These are phyloP conservation scores for Sula dactylatra DNA, from an alignment of 2,113 vertebrate genomes.

Conservation along the genomic window DNA sequence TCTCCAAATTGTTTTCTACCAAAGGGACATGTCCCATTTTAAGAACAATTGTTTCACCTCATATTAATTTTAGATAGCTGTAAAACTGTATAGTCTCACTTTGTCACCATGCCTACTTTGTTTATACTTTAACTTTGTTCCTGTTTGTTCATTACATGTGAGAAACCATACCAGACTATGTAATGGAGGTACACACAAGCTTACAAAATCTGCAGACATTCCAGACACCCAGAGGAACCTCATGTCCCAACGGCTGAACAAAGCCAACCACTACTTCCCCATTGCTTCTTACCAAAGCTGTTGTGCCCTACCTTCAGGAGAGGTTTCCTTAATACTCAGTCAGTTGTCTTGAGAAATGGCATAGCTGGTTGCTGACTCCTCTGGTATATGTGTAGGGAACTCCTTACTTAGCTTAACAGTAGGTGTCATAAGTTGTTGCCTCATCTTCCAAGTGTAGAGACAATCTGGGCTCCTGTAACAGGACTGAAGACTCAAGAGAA, in stretches of 20 bases:
- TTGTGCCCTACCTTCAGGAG: not conserved
- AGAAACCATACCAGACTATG: not conserved
- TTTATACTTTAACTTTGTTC: not conserved
- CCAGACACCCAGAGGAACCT: not conserved
- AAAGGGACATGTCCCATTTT: not conserved
- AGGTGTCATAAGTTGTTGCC: not conserved
- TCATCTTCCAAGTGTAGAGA: not conserved
- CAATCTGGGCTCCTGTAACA: not conserved
- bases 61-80: not conserved
- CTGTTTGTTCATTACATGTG: not conserved
- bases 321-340: not conserved
- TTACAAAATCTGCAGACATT: not conserved
- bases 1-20: not conserved
- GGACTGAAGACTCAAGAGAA: not conserved
- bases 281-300: rapidly evolving
- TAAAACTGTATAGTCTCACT: not conserved
- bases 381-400: not conserved
- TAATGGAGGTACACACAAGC: not conserved
- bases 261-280: rapidly evolving
- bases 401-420: not conserved
- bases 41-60: not conserved
- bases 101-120: not conserved
- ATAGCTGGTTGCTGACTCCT: rapidly evolving
- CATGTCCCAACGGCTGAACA: not conserved
- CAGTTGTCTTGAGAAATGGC: not conserved